Conservation (phyloP, 2,888 invertebrate species). For the Heterodera filipjevi region DNA sequence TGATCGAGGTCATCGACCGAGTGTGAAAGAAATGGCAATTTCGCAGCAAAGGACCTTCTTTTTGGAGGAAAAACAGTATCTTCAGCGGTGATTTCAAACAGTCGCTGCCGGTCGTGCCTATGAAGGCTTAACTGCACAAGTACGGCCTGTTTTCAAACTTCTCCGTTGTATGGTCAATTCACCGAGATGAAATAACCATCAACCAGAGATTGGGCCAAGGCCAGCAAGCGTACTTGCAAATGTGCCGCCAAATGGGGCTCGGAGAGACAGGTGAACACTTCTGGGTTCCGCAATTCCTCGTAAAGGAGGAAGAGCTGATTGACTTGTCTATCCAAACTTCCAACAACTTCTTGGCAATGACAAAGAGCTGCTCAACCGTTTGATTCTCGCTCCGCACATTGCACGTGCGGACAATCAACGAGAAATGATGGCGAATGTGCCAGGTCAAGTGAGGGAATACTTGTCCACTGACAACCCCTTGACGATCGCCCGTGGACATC, state of each 20-base stretch:
- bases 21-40: conserved; percentile 7
- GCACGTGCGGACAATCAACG: background rate
- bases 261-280: background rate
- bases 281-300: background rate
- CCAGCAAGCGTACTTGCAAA: conserved; percentile 4
- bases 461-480: background rate
- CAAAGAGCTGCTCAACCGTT: conserved; percentile 6
- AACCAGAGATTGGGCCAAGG: conserved; percentile 32
- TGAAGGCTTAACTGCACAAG: conserved; percentile 17
- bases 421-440: background rate
- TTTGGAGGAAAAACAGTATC: background rate
- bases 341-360: background rate
- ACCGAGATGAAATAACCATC: conserved; percentile 21
- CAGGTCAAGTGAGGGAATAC: background rate
- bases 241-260: background rate
- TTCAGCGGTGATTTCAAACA: conserved; percentile 38
- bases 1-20: conserved; percentile 27
- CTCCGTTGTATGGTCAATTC: conserved; percentile 21
- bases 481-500: background rate
- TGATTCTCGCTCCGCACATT: conserved; percentile 22
- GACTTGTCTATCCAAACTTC: conserved; percentile 4
- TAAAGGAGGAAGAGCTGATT: background rate
- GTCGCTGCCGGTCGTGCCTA: conserved; percentile 32
- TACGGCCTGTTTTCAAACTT: conserved; percentile 23
- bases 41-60: background rate